A percentile compares a stretch with the other conserved stretches of the same genome.
Conservation (phyloP, 30 jellyfish, hydroid and myxozoan species). For the Cassiopea xamachana region DNA sequence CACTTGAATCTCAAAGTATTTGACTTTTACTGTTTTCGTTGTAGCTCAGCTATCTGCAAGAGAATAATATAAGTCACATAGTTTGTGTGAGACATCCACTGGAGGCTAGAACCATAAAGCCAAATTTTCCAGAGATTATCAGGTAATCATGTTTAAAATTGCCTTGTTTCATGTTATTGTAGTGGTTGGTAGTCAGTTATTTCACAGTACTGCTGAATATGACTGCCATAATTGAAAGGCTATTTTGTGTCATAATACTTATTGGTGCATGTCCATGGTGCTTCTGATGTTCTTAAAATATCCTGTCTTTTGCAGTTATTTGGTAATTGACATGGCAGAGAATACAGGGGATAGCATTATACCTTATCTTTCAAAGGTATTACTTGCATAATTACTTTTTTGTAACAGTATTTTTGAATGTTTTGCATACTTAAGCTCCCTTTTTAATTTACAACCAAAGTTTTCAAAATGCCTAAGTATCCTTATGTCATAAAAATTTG, state of each 20-base stretch:
- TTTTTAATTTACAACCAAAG: too few species aligned
- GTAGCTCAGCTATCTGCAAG: conserved; percentile 63
- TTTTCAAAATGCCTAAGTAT: too few species aligned
- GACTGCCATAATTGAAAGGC: too few species aligned
- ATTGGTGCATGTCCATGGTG: not conserved
- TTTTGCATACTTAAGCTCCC: too few species aligned
- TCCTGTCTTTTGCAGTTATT: conserved; percentile 49
- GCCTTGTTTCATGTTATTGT: not conserved
- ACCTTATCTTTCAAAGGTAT: conserved; percentile 77
- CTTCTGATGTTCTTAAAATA: not conserved
- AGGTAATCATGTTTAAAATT: conserved; percentile 29
- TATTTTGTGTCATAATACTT: not conserved
- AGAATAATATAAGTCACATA: conserved; percentile 77
- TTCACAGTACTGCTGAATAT: too few species aligned
- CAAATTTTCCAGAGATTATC: conserved; percentile 80
- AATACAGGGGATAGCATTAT: conserved; percentile 65
- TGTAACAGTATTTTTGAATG: too few species aligned
- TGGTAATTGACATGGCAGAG: conserved; percentile 77
- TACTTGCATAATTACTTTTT: not conserved
- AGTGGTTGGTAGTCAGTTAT: too few species aligned
- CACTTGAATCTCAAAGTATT: not conserved
- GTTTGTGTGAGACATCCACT: conserved; percentile 94
- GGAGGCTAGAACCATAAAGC: conserved; percentile 76
- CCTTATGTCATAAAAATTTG: too few species aligned
- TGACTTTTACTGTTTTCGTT: not conserved